These are phyloP conservation scores for Emmelina monodactyla DNA, from an alignment of 2,888 invertebrate genomes.

Conservation along the genomic window DNA sequence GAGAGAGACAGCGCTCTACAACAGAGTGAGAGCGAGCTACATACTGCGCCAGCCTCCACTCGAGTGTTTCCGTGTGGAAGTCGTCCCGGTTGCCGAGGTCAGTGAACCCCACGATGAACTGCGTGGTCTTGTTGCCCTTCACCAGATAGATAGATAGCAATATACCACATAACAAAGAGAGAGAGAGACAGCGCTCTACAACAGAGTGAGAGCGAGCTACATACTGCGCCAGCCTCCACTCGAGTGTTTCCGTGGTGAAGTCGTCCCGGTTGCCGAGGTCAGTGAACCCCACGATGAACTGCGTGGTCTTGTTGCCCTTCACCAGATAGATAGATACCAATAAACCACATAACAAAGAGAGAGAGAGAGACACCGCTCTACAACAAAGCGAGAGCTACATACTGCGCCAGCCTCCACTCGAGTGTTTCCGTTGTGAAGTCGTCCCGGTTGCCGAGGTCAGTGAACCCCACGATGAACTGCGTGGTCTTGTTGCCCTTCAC, in stretches of 20 bases:
- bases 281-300: constrained; percentile 94
- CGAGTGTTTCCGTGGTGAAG: constrained; percentile 89
- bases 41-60: constrained; percentile 86
- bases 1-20: too few species aligned
- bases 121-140: constrained; percentile 86
- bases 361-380: too few species aligned
- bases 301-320: constrained; percentile 86
- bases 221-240: constrained; percentile 86
- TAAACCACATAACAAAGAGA: too few species aligned
- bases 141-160: too few species aligned
- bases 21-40: too few species aligned
- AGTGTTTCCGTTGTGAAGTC: constrained; percentile 92
- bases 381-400: too few species aligned
- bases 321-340: too few species aligned
- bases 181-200: too few species aligned
- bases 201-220: too few species aligned
- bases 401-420: constrained; percentile 89
- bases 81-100: constrained; percentile 94
- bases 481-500: constrained; percentile 87
- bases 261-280: constrained; percentile 94
- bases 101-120: constrained; percentile 94
- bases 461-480: constrained; percentile 95
- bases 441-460: constrained; percentile 90
- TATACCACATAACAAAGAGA: too few species aligned
- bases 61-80: constrained; percentile 89